A percentile compares a stretch with the other conserved stretches of the same genome.
These are phyloP conservation scores for Phodopus roborovskii DNA, from an alignment of 2,113 vertebrate species.

Conservation along the genomic window DNA sequence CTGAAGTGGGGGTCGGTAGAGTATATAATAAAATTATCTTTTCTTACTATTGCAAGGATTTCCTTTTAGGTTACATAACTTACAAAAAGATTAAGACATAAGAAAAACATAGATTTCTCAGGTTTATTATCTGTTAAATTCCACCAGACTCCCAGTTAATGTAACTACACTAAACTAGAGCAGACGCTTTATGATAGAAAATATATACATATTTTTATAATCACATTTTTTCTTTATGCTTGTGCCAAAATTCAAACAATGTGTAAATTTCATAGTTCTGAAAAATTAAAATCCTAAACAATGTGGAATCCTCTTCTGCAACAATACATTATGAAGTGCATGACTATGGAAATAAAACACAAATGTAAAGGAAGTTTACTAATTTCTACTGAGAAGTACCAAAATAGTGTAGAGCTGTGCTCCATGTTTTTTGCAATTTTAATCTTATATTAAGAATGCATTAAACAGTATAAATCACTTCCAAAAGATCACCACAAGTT, in stretches of 20 bases:
- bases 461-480: not conserved
- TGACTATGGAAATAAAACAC: constrained; percentile 25
- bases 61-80: constrained; percentile 20
- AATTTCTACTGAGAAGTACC: not conserved
- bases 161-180: constrained; percentile 26
- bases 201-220: not conserved
- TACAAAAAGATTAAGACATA: constrained; percentile 40
- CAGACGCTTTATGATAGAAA: not conserved
- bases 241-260: constrained; percentile 26
- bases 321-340: not conserved
- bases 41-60: constrained; percentile 29
- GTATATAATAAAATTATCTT: not conserved
- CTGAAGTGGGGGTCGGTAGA: not conserved
- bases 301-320: constrained; percentile 18
- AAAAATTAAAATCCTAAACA: constrained; percentile 57
- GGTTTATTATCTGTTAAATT: constrained; percentile 29
- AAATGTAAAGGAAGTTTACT: constrained; percentile 47
- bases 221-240: not conserved
- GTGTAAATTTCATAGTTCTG: constrained; percentile 14
- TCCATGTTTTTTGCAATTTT: not conserved
- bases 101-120: constrained; percentile 35
- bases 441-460: constrained; percentile 16
- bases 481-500: not conserved
- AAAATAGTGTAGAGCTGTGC: not conserved
- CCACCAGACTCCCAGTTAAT: constrained; percentile 40